Evolutionary conservation across 1,140 invertebrate species (phyloP).

Genomic region (Ceratoteleas bidentatus): DNA sequence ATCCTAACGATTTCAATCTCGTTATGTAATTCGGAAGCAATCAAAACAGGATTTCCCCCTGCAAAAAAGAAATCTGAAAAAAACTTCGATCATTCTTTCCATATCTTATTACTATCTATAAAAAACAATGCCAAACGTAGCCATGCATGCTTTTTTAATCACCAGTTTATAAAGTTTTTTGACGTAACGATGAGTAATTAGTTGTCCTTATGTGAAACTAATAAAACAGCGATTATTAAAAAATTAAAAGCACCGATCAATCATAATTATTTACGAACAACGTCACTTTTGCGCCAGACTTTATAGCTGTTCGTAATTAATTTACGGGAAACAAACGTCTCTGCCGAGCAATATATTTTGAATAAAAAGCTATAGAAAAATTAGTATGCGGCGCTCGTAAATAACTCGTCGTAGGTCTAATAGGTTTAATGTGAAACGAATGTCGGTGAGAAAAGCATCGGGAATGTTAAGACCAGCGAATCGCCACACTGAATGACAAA

Average conservation of each 20-base stretch:
- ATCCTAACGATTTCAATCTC: conserved; percentile 21
- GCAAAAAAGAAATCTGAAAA: too few species aligned
- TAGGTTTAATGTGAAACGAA: conserved; percentile 19
- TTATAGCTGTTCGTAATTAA: conserved; percentile 7
- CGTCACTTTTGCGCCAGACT: neutral
- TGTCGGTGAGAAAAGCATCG: too few species aligned
- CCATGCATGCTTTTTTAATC: too few species aligned
- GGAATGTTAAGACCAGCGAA: conserved; percentile 5
- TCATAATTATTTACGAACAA: conserved; percentile 8
- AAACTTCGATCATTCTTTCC: too few species aligned
- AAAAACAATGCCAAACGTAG: too few species aligned
- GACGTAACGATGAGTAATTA: too few species aligned
- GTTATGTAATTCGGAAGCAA: conserved; percentile 21
- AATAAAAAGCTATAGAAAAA: conserved; percentile 14
- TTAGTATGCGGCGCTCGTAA: conserved; percentile 16
- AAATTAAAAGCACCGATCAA: neutral
- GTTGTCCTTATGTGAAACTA: neutral
- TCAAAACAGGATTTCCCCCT: too few species aligned
- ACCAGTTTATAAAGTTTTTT: too few species aligned
- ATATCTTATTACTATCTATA: too few species aligned
- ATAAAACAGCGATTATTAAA: neutral
- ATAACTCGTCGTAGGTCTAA: conserved; percentile 15
- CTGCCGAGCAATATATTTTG: neutral
- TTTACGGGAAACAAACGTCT: conserved; percentile 1
- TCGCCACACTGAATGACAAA: conserved; percentile 18